Base-by-base conservation (phyloP, 2,888 invertebrate species). In the Ectobius pallidus region DNA sequence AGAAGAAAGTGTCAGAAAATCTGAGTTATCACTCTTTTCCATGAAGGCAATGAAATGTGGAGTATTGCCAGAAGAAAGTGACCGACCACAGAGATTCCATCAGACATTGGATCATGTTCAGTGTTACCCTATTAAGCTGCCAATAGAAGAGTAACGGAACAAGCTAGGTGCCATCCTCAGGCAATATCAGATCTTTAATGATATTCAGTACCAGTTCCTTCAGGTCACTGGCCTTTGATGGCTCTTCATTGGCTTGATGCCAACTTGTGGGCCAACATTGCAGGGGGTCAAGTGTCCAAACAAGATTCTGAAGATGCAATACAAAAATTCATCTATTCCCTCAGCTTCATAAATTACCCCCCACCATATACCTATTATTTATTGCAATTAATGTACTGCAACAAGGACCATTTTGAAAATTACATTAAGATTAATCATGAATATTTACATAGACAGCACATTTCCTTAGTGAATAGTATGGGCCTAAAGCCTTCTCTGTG, bases 201-300 rank as follows among this genome's bases (percentile, higher is more conserved):
- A 25, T 58, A 58, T 58, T 58, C 58, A 58, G 14, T 58, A 58
- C 58, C 58, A 58, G 58, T 58, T 55, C n/a, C 30, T 32, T 14
- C 58, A 58, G 58, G 58, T 58, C 58, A 58, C n/a, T 58, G 58
- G 25, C 58, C 27, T 25, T n/a, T 58, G n/a, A 14, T 32, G 58
- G 27, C n/a, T n/a, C 27, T 30, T 58, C 30, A 11, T 25, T 58
- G 58, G 58, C 58, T 30, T 11, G 4, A 58, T 25, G 58, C 58
- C 58, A 58, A n/a, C 4, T n/a, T 58, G 58, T 0, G 20, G 52
- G 9, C n/a, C 27, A 58, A 4, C 58, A 58, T 30, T 58, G n/a
- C 14, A 30, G 27, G n/a, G 32, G 58, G 58, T 58, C 58, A 20
- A 58, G 3, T n/a, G 27, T 30, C 27, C 3, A n/a, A 58, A 27